Evolutionary conservation across 2,797 vertebrate genomes (phyloP).

Genomic region (Spinus pinus): DNA sequence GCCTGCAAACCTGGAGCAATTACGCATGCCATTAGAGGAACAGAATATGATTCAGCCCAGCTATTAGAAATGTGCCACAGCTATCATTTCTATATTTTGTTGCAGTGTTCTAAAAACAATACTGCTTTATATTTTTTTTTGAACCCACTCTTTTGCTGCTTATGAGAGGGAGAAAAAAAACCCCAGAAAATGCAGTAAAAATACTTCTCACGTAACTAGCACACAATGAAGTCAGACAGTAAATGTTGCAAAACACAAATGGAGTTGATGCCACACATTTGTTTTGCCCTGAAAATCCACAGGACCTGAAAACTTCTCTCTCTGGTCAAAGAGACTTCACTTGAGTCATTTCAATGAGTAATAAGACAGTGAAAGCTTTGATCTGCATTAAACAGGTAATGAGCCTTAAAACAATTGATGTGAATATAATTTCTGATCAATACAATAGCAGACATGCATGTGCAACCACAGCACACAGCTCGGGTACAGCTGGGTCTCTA

Average conservation of each 20-base stretch:
- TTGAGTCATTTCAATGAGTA: not conserved
- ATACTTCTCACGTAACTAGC: constrained; percentile 17
- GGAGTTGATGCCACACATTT: not conserved
- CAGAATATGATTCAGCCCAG: constrained; percentile 73
- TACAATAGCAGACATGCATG: not conserved
- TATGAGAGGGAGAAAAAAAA: not conserved
- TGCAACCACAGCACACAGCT: not conserved
- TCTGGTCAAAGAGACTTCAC: not conserved
- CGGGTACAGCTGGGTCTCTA: not conserved
- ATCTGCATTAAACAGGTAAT: not conserved
- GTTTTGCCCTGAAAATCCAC: not conserved
- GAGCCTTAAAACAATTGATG: not conserved
- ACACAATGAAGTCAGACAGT: constrained; percentile 4
- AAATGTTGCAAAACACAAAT: not conserved
- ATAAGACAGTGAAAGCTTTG: not conserved
- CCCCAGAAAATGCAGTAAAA: not conserved
- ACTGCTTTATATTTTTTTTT: not conserved
- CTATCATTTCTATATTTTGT: constrained; percentile 45
- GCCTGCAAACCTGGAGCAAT: constrained; percentile 77
- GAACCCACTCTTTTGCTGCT: constrained; percentile 47
- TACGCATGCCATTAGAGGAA: constrained; percentile 76
- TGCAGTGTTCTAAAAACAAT: constrained; percentile 56
- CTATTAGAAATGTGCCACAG: constrained; percentile 69
- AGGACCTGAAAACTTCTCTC: not conserved
- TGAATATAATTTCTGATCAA: not conserved